These are phyloP conservation scores for Ormyrus nitidulus DNA, from an alignment of 2,888 invertebrate genomes.

Conservation along the genomic window DNA sequence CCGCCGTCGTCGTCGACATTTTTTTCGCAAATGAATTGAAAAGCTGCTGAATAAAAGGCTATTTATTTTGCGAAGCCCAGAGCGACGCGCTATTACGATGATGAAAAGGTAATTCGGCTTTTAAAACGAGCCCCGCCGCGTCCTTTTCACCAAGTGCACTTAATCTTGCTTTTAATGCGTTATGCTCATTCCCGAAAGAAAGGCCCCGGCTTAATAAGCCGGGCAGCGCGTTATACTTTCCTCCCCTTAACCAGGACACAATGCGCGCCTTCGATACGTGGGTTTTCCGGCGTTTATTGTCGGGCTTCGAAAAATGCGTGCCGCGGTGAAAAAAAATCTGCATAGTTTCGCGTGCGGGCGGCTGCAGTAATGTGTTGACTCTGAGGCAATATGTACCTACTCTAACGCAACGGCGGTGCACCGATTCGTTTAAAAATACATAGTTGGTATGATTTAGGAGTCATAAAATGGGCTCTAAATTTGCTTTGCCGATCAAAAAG, in stretches of 20 bases:
- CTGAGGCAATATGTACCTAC: not conserved
- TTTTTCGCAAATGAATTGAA: not conserved
- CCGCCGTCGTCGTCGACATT: not conserved
- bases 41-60: constrained; percentile 24
- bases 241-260: too few relatives aligned
- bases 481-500: constrained; percentile 32
- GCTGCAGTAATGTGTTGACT: not conserved
- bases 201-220: too few relatives aligned
- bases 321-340: not conserved
- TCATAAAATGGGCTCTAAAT: constrained; percentile 37
- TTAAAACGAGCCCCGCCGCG: not conserved
- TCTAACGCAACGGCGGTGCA: not conserved
- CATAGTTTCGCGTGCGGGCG: constrained; percentile 45
- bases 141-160: too few relatives aligned
- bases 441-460: constrained; percentile 43
- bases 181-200: too few relatives aligned
- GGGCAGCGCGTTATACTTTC: too few relatives aligned
- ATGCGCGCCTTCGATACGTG: too few relatives aligned
- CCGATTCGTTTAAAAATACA: constrained; percentile 9
- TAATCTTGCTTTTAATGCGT: too few relatives aligned
- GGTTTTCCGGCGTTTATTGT: too few relatives aligned
- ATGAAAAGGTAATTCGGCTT: not conserved
- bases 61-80: constrained; percentile 3
- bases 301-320: not conserved
- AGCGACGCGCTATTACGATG: not conserved